These are phyloP conservation scores for Druon quercuslanigerum DNA, from an alignment of 1,140 invertebrate genomes.

Conservation along the genomic window DNA sequence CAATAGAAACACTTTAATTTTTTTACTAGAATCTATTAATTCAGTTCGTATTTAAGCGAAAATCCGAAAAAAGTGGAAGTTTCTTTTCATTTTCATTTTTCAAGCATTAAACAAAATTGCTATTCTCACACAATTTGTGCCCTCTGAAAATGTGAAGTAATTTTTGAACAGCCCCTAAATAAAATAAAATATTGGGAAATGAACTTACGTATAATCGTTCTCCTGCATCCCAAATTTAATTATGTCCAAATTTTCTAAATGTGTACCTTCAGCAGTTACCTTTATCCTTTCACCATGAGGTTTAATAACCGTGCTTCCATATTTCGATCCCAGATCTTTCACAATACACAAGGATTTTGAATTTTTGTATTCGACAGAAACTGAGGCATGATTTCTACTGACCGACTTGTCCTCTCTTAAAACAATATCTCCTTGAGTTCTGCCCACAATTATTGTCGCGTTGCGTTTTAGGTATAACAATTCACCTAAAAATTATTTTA, in stretches of 20 bases:
- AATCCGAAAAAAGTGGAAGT: no score
- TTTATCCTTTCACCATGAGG: background rate
- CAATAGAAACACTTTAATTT: no score
- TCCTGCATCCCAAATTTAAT: constrained; percentile 14
- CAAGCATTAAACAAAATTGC: no score
- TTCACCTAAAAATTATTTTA: constrained; percentile 5
- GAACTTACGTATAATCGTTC: constrained; percentile 5
- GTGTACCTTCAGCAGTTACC: constrained; percentile 2
- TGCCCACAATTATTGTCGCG: background rate
- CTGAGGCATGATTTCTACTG: constrained; percentile 18
- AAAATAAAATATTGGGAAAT: background rate
- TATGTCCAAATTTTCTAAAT: background rate
- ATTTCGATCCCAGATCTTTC: background rate
- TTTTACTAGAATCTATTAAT: no score
- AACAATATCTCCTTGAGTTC: constrained; percentile 22
- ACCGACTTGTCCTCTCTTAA: constrained; percentile 16
- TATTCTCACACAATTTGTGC: no score
- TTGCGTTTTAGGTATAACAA: constrained; percentile 15
- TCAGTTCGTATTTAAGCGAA: no score
- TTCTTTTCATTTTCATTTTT: no score
- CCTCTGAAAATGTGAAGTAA: no score
- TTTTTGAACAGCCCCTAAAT: no score
- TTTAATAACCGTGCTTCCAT: background rate
- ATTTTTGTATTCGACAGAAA: background rate
- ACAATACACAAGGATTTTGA: background rate